A percentile compares a stretch with the other conserved stretches of the same genome.
Conservation (phyloP, 2,888 invertebrate species). For the Cheilosia impressa region DNA sequence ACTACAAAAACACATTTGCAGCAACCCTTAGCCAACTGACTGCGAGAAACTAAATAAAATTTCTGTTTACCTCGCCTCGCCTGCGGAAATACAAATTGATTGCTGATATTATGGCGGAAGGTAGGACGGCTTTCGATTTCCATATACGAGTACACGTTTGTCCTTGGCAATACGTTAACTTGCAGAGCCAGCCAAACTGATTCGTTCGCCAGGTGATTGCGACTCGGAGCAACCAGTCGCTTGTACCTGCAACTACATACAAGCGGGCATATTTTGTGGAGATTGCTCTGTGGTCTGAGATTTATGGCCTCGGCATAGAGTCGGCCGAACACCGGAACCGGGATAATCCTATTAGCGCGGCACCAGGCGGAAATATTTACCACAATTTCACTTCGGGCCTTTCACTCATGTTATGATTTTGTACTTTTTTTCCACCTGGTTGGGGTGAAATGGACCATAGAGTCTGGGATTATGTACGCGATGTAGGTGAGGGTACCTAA, state of each 20-base stretch:
- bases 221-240: slow-evolving; percentile 1
- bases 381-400: slow-evolving; percentile 37
- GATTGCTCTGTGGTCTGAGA: slow-evolving; percentile 37
- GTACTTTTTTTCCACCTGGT: background rate
- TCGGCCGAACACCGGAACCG: slow-evolving; percentile 2
- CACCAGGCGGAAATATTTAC: slow-evolving; percentile 36
- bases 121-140: slow-evolving; percentile 6
- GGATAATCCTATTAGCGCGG: slow-evolving; percentile 57
- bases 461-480: slow-evolving; percentile 1
- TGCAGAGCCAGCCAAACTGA: background rate
- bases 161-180: slow-evolving; percentile 12
- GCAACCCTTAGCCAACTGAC: no score
- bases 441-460: slow-evolving; percentile 4
- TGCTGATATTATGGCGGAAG: background rate
- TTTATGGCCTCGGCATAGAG: slow-evolving; percentile 36
- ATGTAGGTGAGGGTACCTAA: background rate
- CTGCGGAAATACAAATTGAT: slow-evolving; percentile 23
- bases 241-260: background rate
- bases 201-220: slow-evolving; percentile 1
- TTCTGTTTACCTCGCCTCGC: background rate
- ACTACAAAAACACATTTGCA: no score
- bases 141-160: background rate
- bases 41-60: background rate
- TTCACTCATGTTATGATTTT: background rate
- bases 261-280: slow-evolving; percentile 21